Base-by-base conservation (phyloP, 1,140 invertebrate species). In the Drosophila carrolli region DNA sequence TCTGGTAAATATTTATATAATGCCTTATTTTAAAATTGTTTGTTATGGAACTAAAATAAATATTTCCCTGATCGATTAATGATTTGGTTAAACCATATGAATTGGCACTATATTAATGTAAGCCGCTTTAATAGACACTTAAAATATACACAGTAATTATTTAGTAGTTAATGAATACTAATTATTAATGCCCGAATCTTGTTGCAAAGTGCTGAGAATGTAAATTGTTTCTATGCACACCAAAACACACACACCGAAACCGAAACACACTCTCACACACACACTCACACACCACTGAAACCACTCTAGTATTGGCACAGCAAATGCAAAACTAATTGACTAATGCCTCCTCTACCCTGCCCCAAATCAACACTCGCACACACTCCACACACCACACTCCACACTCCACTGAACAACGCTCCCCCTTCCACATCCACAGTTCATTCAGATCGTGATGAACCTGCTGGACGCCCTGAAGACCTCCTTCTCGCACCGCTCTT, bases 381-480 rank as follows among this genome's bases (percentile, higher is more conserved):
- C 66, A 61, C 59, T 11, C 37, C 60, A 50, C 62, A 63, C 54
- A 59, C 57, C 67, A 56, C 58, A 77, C 66, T 62, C 59, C 38
- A 43, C 54, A 71, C 46, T 46, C 74, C 40, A 77, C 74, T 77
- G 73, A 61, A 85, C 79, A 78, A 76, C 53, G 75, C 80, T 70
- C 51, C 57, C 75, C 79, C 71, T 57, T 75, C 61, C 79, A 75
- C 94, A 98, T 75, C 61, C 79, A 76, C 94, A 98, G 97, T 97
- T 98, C 93, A 97, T 98, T 93, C 97, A 96, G 93, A 97, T 98
- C 93, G 96, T 97, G 23, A 95, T 97, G 79, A 97, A 97, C 91
- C 94, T 98, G 29, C 93, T 98, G 93, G 97, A 98, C 78, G 97
- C 97, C 38, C 93, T 98, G 80, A 97, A 97, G 92, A 97, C 97